Percentiles rank a stretch among this genome's conserved stretches.
These are phyloP conservation scores for Sorex fumeus DNA, from an alignment of 2,113 vertebrate species.

Conservation along the genomic window DNA sequence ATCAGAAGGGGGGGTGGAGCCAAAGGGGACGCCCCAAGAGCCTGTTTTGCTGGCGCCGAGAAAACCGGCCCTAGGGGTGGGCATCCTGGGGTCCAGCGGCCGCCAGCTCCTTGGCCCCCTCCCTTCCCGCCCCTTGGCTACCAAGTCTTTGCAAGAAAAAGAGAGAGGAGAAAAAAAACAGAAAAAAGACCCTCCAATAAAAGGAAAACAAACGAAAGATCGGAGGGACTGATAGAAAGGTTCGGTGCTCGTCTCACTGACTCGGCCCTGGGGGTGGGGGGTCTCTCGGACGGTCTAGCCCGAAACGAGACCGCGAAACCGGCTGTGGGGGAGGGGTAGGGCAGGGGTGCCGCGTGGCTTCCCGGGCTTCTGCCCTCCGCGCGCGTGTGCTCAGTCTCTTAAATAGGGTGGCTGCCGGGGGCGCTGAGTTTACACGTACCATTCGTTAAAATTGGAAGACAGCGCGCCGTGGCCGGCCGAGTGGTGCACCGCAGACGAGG, in stretches of 20 bases:
- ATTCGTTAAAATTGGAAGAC: conserved; percentile 99
- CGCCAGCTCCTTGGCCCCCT: conserved; percentile 86
- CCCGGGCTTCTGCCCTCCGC: conserved; percentile 85
- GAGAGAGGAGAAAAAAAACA: neutral
- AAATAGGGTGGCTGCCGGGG: conserved; percentile 87
- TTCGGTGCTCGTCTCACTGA: conserved; percentile 89
- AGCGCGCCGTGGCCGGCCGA: conserved; percentile 98
- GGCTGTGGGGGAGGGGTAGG: conserved; percentile 11
- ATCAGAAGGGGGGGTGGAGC: neutral
- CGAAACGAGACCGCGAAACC: conserved; percentile 55
- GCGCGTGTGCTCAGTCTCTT: conserved; percentile 90
- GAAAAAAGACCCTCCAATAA: neutral
- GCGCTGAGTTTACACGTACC: conserved; percentile 99
- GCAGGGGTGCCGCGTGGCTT: conserved; percentile 86
- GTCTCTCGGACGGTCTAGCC: conserved; percentile 89
- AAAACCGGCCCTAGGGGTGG: conserved; percentile 65
- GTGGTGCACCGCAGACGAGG: conserved; percentile 97
- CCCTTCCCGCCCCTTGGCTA: conserved; percentile 86
- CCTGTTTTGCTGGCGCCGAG: conserved; percentile 84
- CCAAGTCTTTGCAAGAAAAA: conserved; percentile 89
- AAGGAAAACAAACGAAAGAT: neutral
- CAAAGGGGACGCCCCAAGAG: conserved; percentile 87
- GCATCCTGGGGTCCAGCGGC: conserved; percentile 90
- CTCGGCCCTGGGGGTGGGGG: conserved; percentile 88
- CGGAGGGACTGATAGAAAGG: conserved; percentile 34